Evolutionary conservation across 2,888 invertebrate species (phyloP), one percentile per base, ranked within the genome.

Genomic region (Oscheius sp.): DNA sequence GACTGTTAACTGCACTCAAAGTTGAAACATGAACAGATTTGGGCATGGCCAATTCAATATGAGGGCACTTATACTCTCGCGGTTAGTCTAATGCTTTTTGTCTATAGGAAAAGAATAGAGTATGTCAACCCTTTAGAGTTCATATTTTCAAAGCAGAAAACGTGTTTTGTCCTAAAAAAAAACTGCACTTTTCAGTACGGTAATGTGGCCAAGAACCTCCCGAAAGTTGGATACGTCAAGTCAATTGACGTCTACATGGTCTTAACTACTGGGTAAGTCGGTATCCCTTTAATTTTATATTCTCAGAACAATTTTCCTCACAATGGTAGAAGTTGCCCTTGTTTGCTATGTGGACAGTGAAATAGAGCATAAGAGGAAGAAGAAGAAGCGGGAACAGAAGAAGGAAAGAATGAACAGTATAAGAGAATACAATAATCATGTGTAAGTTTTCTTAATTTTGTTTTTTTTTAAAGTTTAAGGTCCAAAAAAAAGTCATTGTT

Each of bases 211-310:
- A 86, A 85, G 59, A 84, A 81, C 47, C 82, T 87, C 33, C 87
- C 87, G 47, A 84, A 83, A 74, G 86, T 86, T 10, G 87, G 87
- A 2, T 87, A 87, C 72, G 86, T 87, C n/a, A 87, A 87, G 72
- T 85, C 85, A 35, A 83, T 85, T 62, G 87, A 87, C 71, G 86
- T 87, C 4, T 87, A 87, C 73, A 85, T 85, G 84, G 84, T 84
- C 13, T 74, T 86, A 47, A 85, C 84, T 2, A 85, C 84, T 4
- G 84, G 84, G 83, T 83, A n/a, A 63, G 11, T 13, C 58, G 48
- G 60, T 2, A 51, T 33, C 11, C 57, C 32, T 4, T 66, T 9
- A 29, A 48, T 37, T 35, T 33, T 48, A n/a, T 35, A 13, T 47
- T 76, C 80, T 57, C 68, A 84, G 84, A 33, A 86, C 85, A 75